Evolutionary conservation across 2,113 vertebrate species (phyloP), one percentile per base, ranked within the genome.

Genomic region (Barbus barbus): DNA sequence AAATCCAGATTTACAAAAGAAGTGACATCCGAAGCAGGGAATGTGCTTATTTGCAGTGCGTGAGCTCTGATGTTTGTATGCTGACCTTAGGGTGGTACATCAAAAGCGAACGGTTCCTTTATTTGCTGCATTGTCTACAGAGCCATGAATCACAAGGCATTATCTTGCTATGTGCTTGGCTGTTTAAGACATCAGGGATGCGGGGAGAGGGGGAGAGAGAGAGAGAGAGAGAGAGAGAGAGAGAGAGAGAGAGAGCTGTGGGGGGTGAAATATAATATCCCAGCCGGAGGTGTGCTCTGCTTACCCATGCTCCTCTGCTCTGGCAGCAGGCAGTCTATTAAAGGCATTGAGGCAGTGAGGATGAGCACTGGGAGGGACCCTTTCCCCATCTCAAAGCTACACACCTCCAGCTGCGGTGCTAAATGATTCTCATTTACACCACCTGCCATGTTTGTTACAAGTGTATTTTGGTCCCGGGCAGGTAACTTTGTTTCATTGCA

Each of bases 371-470:
- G 71, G 82, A 87, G 63, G 48, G 69, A 85, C 56, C 31, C 58
- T 83, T 56, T 85, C 60, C 38, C 77, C 77, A 86, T 86, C 44
- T 81, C 69, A 81, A 75, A 83, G 86, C 88, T 84, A 83, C 48
- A 84, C 85, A 87, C 76, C 11, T 90, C 86, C 85, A 89, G 82
- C 89, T 88, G 87, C 44, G 86, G 84, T 78, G 81, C 87, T 90
- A 86, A 90, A 86, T 91, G 83, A 85, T 86, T 90, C 89, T 85
- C 87, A 87, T 86, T 90, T 90, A 85, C 89, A 86, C 51, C 81
- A 88, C 89, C 90, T 89, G 90, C 80, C 75, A 79, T 71, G 36
- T 89, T 76, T 82, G 81, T 84, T 85, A 87, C 65, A 86, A 77
- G 81, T 84, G 36, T 38, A 86, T 83, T 80, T 87, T 26, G 75